phyloP scores from a whole-genome alignment of 2,113 vertebrate species.

The Ammodytes marinus region DNA sequence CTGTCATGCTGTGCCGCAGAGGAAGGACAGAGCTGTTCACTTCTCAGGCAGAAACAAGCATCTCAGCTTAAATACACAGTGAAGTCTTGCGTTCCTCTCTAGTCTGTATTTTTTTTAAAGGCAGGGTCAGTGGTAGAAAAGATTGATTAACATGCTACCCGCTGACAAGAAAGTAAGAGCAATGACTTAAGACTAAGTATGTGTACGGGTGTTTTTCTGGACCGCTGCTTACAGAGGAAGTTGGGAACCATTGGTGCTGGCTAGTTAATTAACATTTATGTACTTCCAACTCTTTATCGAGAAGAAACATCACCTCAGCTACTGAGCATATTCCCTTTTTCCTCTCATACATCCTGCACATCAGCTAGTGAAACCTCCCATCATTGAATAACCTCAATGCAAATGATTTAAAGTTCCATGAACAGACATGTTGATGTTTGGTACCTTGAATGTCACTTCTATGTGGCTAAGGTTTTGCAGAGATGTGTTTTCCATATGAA shows the following conservation, averaged over 20 bases:
- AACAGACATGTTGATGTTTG: not conserved
- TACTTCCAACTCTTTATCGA: not conserved
- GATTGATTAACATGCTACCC: slow-evolving; percentile 35
- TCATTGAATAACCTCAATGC: not conserved
- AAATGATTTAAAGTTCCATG: not conserved
- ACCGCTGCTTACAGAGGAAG: slow-evolving; percentile 8
- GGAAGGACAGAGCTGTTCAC: slow-evolving; percentile 27
- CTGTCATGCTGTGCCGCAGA: slow-evolving; percentile 49
- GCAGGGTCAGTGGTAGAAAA: slow-evolving; percentile 14
- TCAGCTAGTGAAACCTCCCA: not conserved
- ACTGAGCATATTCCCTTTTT: not conserved
- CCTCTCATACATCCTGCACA: not conserved
- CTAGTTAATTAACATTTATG: not conserved
- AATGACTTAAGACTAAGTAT: slow-evolving; percentile 4
- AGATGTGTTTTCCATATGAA: not conserved
- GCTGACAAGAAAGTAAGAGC: slow-evolving; percentile 22
- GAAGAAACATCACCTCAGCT: not conserved
- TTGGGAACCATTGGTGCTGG: not conserved
- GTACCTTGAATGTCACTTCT: not conserved
- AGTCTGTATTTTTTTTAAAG: slow-evolving; percentile 10
- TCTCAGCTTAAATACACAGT: slow-evolving; percentile 22
- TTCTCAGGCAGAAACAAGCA: slow-evolving; percentile 31
- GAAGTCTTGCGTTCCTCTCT: not conserved
- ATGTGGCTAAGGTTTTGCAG: not conserved
- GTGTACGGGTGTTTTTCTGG: not conserved